phyloP scores from a whole-genome alignment of 2,888 invertebrate genomes.

The Pristionchus japonicus region DNA sequence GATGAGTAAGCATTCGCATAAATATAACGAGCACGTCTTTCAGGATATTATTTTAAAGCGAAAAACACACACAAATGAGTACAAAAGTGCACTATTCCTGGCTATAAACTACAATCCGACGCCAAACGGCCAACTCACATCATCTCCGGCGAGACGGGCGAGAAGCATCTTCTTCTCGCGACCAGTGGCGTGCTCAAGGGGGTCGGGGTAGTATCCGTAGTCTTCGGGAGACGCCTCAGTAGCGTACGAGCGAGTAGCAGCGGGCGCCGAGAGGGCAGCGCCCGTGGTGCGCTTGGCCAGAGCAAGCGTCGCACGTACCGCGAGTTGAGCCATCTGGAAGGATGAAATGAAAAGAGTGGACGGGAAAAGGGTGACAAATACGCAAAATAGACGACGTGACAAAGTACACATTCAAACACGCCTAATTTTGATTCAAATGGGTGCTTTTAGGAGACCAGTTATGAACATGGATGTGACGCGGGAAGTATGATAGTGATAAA shows the following conservation, averaged over 20 bases:
- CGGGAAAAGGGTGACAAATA: not conserved
- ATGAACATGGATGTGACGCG: not conserved
- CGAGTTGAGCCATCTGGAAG: constrained; percentile 63
- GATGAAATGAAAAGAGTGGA: not conserved
- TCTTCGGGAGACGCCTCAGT: constrained; percentile 74
- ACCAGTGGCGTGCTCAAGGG: constrained; percentile 92
- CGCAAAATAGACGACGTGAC: not conserved
- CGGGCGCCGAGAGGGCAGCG: constrained; percentile 20
- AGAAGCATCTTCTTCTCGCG: constrained; percentile 90
- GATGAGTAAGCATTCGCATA: not conserved
- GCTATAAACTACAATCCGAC: not conserved
- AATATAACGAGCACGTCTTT: not conserved
- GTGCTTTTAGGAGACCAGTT: not conserved
- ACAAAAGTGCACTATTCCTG: too few relatives aligned
- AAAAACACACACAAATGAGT: too few relatives aligned
- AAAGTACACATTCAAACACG: not conserved
- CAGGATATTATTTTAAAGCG: not conserved
- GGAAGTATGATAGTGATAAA: not conserved
- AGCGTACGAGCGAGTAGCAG: constrained; percentile 54
- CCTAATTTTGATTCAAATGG: not conserved
- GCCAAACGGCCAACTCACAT: constrained; percentile 78
- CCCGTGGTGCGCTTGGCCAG: constrained; percentile 56
- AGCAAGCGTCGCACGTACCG: constrained; percentile 58
- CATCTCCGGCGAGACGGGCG: constrained; percentile 88
- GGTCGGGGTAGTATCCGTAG: constrained; percentile 81